A percentile compares a stretch with the other conserved stretches of the same genome.
These are phyloP conservation scores for Sandelia bainsii DNA, from an alignment of 2,797 vertebrate genomes.

Conservation along the genomic window DNA sequence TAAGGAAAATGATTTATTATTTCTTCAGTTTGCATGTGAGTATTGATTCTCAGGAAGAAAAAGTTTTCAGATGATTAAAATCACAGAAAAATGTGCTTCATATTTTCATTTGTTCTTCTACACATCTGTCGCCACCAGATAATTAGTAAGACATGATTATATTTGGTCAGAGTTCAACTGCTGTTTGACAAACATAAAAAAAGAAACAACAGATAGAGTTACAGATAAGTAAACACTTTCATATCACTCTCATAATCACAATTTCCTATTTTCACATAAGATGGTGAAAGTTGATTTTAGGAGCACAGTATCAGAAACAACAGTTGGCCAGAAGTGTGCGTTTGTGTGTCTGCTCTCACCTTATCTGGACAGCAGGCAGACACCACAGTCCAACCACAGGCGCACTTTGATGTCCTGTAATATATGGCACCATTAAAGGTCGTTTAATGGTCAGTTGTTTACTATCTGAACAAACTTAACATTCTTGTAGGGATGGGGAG, in stretches of 20 bases:
- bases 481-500: not conserved
- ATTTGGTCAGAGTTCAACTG: slow-evolving; percentile 6
- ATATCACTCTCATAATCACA: slow-evolving; percentile 17
- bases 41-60: too few species aligned
- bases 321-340: slow-evolving; percentile 10
- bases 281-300: slow-evolving; percentile 19
- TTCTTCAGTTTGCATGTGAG: too few species aligned
- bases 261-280: slow-evolving; percentile 17
- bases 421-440: slow-evolving; percentile 37
- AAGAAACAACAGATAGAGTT: slow-evolving; percentile 34
- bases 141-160: slow-evolving; percentile 29
- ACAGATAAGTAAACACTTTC: slow-evolving; percentile 23
- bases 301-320: not conserved
- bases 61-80: too few species aligned
- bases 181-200: not conserved
- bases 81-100: too few species aligned
- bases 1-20: too few species aligned
- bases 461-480: slow-evolving; percentile 9
- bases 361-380: slow-evolving; percentile 55
- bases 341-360: slow-evolving; percentile 22
- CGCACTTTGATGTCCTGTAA: slow-evolving; percentile 45
- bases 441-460: slow-evolving; percentile 25
- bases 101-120: not conserved
- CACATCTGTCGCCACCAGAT: slow-evolving; percentile 38
- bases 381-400: slow-evolving; percentile 14